Evolutionary conservation across 2,797 vertebrate genomes (phyloP).

Genomic region (Pelochelys cantorii): DNA sequence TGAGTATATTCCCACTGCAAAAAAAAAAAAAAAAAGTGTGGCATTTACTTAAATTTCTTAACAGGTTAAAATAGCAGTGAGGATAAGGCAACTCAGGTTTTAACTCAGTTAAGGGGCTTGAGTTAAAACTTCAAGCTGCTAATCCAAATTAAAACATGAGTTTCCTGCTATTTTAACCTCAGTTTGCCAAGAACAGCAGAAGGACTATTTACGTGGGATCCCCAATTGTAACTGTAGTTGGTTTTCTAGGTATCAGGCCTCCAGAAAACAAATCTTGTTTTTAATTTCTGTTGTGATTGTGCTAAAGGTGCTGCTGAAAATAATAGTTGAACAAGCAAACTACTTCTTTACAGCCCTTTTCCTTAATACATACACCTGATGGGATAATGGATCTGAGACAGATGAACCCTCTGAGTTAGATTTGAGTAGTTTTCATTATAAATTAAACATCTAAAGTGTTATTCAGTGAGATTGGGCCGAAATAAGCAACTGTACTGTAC

Average conservation of each 20-base stretch:
- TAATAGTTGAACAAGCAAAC: conserved; percentile 42
- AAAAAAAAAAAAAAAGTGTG: neutral
- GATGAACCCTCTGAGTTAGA: neutral
- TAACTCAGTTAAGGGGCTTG: neutral
- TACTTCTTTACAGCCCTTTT: neutral
- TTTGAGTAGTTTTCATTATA: conserved; percentile 28
- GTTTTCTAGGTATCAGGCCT: neutral
- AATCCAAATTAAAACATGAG: neutral
- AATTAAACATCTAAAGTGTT: neutral
- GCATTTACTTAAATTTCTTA: neutral
- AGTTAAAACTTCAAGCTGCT: neutral
- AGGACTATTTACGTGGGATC: neutral
- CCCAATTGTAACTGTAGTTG: neutral
- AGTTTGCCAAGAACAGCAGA: neutral
- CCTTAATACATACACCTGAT: neutral
- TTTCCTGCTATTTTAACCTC: neutral
- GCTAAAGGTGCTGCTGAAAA: conserved; percentile 27
- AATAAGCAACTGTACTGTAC: neutral
- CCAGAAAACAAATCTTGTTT: neutral
- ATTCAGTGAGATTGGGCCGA: conserved; percentile 57
- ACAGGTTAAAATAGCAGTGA: no score
- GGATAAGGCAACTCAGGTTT: neutral
- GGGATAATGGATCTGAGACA: conserved; percentile 19
- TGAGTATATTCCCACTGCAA: neutral
- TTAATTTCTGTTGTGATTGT: neutral